Base-by-base conservation (phyloP, 2,797 vertebrate species). In the Clarias laeviceps region DNA sequence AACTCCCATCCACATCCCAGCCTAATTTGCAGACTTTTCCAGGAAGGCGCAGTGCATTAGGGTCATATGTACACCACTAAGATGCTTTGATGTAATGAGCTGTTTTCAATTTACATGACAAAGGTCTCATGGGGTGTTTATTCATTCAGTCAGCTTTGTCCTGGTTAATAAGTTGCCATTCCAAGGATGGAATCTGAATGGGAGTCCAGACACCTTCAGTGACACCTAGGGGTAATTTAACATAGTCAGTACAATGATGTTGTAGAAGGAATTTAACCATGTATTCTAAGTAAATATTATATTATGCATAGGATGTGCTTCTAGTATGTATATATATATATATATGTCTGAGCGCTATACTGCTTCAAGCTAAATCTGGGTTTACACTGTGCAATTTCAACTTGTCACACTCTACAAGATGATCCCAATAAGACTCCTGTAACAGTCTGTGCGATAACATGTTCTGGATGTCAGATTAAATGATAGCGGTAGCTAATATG, bases 21-120 rank as follows among this genome's bases (percentile, higher is more conserved):
- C 15, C 64, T 32, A 57, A 8, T 50, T 66, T 22, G 17, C 24
- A 15, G 32, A 18, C 59, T 29, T 45, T 8, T 57, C 85, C 56
- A 22, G 56, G 61, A 79, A 70, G 76, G 24, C 62, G 54, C 40
- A 45, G 8, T 70, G 64, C 65, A 76, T 61, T 50, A 64, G 20
- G 15, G 22, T 57, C 56, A 69, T 74, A 66, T 82, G 79, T 74
- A 45, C 56, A 70, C 74, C 0, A 59, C 27, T 78, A 61, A 78
- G 17, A 14, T 22, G 54, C 73, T 57, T 18, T 32, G 32, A n/a
- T 34, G 20, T 78, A 78, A 78, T 37, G 74, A 78, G 11, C 74
- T 59, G 29, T 59, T 57, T 18, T 6, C 29, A 79, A 62, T 62
- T 79, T 45, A 40, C 59, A 79, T 64, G 57, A 34, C 34, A 27